Conservation (phyloP, 2,797 vertebrate genomes). For the Eidolon dupreanum region DNA sequence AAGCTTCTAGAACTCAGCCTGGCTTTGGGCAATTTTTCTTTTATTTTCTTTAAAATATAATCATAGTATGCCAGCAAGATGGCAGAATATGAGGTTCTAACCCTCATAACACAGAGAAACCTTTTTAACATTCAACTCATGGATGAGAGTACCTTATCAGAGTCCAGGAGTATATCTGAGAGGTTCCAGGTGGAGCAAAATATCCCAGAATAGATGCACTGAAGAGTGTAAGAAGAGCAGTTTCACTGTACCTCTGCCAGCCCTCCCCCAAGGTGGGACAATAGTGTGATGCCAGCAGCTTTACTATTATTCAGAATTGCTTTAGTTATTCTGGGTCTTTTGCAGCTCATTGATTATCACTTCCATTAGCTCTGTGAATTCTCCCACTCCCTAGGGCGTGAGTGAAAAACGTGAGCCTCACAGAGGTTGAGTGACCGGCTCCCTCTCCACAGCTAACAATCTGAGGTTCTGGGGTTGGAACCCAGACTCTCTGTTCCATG, state of each 20-base stretch:
- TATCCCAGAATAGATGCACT: background rate
- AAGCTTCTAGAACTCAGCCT: slow-evolving; percentile 2
- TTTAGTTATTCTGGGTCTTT: background rate
- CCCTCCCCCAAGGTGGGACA: background rate
- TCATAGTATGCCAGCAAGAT: background rate
- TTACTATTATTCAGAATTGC: background rate
- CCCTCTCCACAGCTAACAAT: background rate
- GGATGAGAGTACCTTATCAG: background rate
- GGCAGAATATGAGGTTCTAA: background rate
- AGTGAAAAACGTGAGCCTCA: background rate
- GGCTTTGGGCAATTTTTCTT: background rate
- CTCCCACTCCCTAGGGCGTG: background rate
- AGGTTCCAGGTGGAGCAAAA: background rate
- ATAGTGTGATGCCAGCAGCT: background rate
- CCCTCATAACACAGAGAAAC: background rate
- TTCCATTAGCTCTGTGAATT: background rate
- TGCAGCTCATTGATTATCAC: background rate
- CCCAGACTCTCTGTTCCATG: background rate
- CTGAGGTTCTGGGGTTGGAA: background rate
- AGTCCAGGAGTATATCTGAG: background rate
- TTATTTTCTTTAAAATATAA: slow-evolving; percentile 36
- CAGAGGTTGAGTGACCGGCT: background rate
- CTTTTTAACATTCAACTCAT: background rate
- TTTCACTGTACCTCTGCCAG: background rate
- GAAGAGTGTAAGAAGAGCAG: background rate